Conservation (phyloP, 2,888 invertebrate genomes). For the Scaeva pyrastri region DNA sequence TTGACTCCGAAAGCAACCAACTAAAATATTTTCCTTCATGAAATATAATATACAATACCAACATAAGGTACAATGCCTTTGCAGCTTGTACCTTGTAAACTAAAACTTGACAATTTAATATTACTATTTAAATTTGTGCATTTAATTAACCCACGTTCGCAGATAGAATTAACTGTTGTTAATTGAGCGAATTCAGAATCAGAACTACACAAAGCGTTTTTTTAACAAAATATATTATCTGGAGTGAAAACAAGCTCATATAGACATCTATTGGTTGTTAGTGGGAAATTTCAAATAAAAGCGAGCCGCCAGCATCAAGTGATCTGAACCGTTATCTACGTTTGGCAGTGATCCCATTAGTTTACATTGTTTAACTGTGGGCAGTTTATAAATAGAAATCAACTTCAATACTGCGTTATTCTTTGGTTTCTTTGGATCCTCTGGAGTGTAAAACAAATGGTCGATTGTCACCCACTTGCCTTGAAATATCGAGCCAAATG, state of each 20-base stretch:
- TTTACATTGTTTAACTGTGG: slow-evolving; percentile 86
- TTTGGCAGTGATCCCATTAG: slow-evolving; percentile 89
- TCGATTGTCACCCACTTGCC: slow-evolving; percentile 92
- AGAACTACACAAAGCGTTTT: neutral
- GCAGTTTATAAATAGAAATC: slow-evolving; percentile 87
- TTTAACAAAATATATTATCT: slow-evolving; percentile 25
- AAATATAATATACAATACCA: too few relatives aligned
- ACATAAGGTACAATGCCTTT: too few relatives aligned
- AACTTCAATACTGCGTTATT: slow-evolving; percentile 84
- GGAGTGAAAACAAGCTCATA: neutral
- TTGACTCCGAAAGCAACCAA: too few relatives aligned
- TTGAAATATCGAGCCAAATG: slow-evolving; percentile 91
- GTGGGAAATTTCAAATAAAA: slow-evolving; percentile 83
- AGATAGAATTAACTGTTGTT: too few relatives aligned
- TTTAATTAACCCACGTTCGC: too few relatives aligned
- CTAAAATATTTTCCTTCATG: too few relatives aligned
- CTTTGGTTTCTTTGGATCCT: slow-evolving; percentile 4
- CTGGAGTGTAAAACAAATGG: slow-evolving; percentile 92
- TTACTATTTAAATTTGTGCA: too few relatives aligned
- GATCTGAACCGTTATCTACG: slow-evolving; percentile 90
- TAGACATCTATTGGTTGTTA: neutral
- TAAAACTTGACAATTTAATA: too few relatives aligned
- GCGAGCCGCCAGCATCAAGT: slow-evolving; percentile 90
- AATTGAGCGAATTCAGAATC: too few relatives aligned
- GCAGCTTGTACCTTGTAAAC: too few relatives aligned